phyloP scores from a whole-genome alignment of 1,140 invertebrate genomes.

The Ylistrum balloti region DNA sequence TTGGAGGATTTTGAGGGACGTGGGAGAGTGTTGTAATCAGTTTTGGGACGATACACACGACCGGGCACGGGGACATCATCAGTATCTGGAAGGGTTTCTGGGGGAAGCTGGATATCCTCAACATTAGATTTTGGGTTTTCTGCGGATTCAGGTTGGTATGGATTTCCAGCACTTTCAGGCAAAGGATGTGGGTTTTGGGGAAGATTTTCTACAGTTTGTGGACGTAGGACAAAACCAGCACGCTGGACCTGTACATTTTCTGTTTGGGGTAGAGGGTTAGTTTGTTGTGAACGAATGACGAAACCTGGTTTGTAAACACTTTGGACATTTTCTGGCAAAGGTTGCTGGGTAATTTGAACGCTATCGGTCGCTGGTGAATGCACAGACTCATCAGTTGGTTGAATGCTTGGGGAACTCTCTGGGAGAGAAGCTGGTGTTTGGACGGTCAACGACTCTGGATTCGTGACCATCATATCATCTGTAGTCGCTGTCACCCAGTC shows the following conservation, averaged over 20 bases:
- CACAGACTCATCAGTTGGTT: no score
- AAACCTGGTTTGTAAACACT: not conserved
- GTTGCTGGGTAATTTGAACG: not conserved
- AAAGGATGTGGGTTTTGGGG: not conserved
- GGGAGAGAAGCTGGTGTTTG: not conserved
- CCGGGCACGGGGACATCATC: not conserved
- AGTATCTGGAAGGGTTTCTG: not conserved
- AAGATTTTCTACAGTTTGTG: not conserved
- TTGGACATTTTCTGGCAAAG: conserved; percentile 15
- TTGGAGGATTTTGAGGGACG: conserved; percentile 12
- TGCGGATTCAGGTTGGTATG: not conserved
- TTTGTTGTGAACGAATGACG: not conserved
- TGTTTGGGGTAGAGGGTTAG: not conserved
- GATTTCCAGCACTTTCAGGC: not conserved
- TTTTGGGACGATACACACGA: not conserved
- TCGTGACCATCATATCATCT: not conserved
- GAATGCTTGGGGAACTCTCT: not conserved
- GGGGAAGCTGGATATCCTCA: not conserved
- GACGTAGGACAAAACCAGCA: not conserved
- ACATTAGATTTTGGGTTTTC: not conserved
- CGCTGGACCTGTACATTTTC: conserved; percentile 1
- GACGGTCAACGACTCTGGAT: not conserved
- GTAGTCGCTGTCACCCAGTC: not conserved
- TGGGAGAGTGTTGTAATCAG: not conserved
- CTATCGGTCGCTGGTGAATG: not conserved